Conservation (phyloP, 2,888 invertebrate genomes). For the Acrocyrtus sp. region DNA sequence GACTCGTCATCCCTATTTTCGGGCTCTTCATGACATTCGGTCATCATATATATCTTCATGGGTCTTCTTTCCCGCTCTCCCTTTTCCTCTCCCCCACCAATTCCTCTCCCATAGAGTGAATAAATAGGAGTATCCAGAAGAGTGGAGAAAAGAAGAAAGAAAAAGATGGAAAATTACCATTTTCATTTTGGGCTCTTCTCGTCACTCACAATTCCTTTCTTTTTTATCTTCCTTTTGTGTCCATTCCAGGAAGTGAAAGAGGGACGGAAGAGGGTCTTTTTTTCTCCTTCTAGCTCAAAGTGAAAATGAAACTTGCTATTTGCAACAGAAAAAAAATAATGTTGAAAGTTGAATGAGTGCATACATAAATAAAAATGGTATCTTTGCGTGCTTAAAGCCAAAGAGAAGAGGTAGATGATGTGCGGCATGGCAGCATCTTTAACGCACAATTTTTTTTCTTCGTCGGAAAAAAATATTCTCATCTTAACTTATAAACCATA, state of each 20-base stretch:
- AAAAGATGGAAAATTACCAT: constrained; percentile 35
- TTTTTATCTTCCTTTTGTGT: constrained; percentile 11
- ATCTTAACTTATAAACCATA: no score
- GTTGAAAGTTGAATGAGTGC: not conserved
- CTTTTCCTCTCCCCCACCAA: no score
- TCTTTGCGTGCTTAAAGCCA: constrained; percentile 9
- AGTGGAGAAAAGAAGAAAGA: constrained; percentile 1
- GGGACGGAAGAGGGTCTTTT: not conserved
- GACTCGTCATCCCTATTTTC: constrained; percentile 12
- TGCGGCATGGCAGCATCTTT: not conserved
- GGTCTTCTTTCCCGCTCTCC: not conserved
- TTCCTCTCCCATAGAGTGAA: constrained; percentile 5
- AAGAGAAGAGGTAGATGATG: not conserved
- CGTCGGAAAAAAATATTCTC: constrained; percentile 8
- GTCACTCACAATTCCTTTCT: not conserved
- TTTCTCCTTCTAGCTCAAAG: not conserved
- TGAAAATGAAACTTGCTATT: constrained; percentile 3
- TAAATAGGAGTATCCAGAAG: not conserved
- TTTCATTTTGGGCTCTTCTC: constrained; percentile 27
- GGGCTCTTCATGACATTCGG: constrained; percentile 37
- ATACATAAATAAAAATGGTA: constrained; percentile 18
- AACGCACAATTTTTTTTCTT: not conserved
- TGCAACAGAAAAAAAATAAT: constrained; percentile 3
- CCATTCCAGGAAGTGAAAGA: not conserved
- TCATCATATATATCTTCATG: constrained; percentile 10